Evolutionary conservation across 2,888 invertebrate genomes (phyloP), one percentile per base, ranked within the genome.

Genomic region (Augiades crinisus): DNA sequence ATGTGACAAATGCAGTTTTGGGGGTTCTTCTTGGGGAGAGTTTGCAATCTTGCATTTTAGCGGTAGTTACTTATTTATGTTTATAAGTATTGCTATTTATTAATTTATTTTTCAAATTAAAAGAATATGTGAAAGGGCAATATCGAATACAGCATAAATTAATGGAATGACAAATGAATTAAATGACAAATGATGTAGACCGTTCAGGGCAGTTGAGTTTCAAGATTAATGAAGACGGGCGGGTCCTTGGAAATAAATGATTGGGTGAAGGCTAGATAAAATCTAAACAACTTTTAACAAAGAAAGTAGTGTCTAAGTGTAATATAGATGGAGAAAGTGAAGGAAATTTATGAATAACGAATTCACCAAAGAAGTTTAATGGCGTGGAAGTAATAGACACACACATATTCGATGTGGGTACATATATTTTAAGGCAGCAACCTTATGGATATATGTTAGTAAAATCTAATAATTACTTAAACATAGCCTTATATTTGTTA

Each of bases 141-240:
- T 30, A 27, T 41, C 27, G n/a, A 16, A 17, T 27, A 27, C 27
- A 27, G 27, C n/a, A 17, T 30, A 30, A 30, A 30, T 30, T 17
- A 41, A 30, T 41, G 27, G 17, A 41, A 41, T 30, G 30, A 41
- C 17, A 41, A 41, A 41, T 27, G 17, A 10, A 2, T 27, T 21
- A n/a, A 41, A 41, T 30, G 17, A 41, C 30, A 41, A 41, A 41
- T 7, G 41, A 41, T 17, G 10, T 17, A 16, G 41, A 41, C n/a
- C 24, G 14, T 40, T 40, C 41, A 41, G 27, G 27, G 6, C 16
- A 30, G 30, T 10, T 27, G 41, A 10, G 16, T 41, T 41, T 41
- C 10, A 27, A 41, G 41, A 41, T 41, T 17, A 41, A 41, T 27
- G 41, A 17, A 12, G 4, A 40, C 3, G 13, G n/a, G n/a, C n/a